phyloP scores from a whole-genome alignment of 2,797 vertebrate species.

The Acomys russatus region DNA sequence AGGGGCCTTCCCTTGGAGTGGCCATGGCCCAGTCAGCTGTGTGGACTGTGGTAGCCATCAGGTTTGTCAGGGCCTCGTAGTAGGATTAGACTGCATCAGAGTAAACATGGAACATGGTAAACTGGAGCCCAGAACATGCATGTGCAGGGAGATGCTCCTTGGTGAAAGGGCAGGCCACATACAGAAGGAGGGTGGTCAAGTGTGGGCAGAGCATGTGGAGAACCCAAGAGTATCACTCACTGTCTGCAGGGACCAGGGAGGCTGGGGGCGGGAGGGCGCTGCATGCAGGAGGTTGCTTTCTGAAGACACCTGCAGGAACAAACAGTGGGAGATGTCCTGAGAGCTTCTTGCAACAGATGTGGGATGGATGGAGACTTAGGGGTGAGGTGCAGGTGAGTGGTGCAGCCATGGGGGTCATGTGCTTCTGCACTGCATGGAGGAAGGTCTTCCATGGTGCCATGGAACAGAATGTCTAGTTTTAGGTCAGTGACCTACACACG shows the following conservation, averaged over 20 bases:
- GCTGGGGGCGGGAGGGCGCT: no score
- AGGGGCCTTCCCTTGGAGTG: neutral
- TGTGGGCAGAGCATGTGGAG: neutral
- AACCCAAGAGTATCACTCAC: no score
- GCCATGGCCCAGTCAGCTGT: no score
- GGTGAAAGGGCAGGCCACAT: fast-evolving
- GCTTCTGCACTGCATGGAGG: neutral
- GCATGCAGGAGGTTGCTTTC: neutral
- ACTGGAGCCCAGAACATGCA: neutral
- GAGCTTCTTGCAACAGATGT: neutral
- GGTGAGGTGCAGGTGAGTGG: no score
- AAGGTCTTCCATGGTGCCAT: neutral
- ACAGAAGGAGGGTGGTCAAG: neutral
- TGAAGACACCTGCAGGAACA: neutral
- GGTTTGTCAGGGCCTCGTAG: neutral
- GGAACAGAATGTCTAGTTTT: neutral
- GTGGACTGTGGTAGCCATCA: fast-evolving
- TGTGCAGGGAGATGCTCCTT: neutral
- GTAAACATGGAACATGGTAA: neutral
- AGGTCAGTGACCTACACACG: neutral
- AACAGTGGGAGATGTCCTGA: neutral
- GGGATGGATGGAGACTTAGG: neutral
- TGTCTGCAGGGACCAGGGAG: neutral
- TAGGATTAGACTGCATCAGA: neutral
- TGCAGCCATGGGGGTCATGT: no score